These are phyloP conservation scores for Malachius bipustulatus DNA, from an alignment of 2,888 invertebrate species.

Conservation along the genomic window DNA sequence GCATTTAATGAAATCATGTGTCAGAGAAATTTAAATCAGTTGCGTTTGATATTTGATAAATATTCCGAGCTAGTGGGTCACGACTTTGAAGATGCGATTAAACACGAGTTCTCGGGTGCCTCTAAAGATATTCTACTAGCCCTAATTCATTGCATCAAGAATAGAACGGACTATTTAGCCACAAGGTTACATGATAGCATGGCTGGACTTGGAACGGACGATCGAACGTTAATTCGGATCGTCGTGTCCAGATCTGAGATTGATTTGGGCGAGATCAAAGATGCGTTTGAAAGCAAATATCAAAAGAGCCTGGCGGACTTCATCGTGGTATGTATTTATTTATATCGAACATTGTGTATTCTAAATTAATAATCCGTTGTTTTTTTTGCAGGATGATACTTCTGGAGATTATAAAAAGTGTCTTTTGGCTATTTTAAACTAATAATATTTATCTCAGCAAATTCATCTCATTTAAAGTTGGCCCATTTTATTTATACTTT, in stretches of 20 bases:
- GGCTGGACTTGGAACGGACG: slow-evolving; percentile 83
- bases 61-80: slow-evolving; percentile 69
- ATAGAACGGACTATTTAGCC: slow-evolving; percentile 71
- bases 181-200: slow-evolving; percentile 75
- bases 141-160: slow-evolving; percentile 57
- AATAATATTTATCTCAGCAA: slow-evolving; percentile 11
- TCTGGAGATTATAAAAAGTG: slow-evolving; percentile 80
- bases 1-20: slow-evolving; percentile 74
- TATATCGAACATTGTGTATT: slow-evolving; percentile 1
- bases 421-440: slow-evolving; percentile 51
- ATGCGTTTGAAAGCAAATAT: slow-evolving; percentile 60
- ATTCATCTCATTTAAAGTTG: background rate
- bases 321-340: slow-evolving; percentile 52
- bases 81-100: slow-evolving; percentile 64
- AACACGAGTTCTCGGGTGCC: slow-evolving; percentile 69
- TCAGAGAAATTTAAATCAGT: slow-evolving; percentile 59
- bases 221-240: slow-evolving; percentile 72
- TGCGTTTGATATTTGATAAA: slow-evolving; percentile 45
- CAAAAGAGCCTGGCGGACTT: slow-evolving; percentile 65
- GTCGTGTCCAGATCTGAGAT: slow-evolving; percentile 73
- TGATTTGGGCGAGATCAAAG: slow-evolving; percentile 74
- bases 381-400: slow-evolving; percentile 58
- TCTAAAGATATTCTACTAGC: slow-evolving; percentile 64
- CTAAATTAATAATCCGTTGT: slow-evolving; percentile 13
- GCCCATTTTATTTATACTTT: slow-evolving; percentile 5